A percentile compares a stretch with the other conserved stretches of the same genome.
Evolutionary conservation across 2,888 invertebrate genomes (phyloP).

Genomic region (Tupiocoris notatus): DNA sequence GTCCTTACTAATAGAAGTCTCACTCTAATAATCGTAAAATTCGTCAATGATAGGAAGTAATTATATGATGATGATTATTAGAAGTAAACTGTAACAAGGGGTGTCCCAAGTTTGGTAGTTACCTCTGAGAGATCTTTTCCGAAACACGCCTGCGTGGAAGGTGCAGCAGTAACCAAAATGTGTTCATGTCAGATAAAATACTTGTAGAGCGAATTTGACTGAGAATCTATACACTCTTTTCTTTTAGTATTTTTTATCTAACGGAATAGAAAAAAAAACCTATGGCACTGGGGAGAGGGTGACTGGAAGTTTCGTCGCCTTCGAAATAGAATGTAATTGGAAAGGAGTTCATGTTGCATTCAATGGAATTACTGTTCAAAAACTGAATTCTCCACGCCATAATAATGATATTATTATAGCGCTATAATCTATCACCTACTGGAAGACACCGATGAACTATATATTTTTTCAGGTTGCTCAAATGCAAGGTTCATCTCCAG

Average conservation of each 20-base stretch:
- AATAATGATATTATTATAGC: no score
- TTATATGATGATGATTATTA: not conserved
- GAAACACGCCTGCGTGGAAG: slow-evolving; percentile 76
- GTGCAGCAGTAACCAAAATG: slow-evolving; percentile 52
- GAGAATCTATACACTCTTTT: no score
- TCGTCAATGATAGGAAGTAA: not conserved
- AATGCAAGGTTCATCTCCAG: no score
- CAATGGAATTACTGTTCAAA: no score
- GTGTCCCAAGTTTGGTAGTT: slow-evolving; percentile 58
- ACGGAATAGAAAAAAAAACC: not conserved
- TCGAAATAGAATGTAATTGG: no score
- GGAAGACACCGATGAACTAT: no score
- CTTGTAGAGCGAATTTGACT: not conserved
- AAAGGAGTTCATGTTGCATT: no score
- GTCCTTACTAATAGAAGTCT: not conserved
- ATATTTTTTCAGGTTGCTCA: no score
- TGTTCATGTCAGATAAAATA: slow-evolving; percentile 48
- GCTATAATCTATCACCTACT: no score
- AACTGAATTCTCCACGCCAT: no score
- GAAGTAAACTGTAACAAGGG: slow-evolving; percentile 46
- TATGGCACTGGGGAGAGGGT: not conserved
- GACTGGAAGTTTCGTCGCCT: no score
- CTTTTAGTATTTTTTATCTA: not conserved
- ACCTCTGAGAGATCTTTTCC: slow-evolving; percentile 96
- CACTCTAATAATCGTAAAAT: not conserved